These are phyloP conservation scores for Cherax quadricarinatus DNA, from an alignment of 1,140 invertebrate genomes.

Conservation along the genomic window DNA sequence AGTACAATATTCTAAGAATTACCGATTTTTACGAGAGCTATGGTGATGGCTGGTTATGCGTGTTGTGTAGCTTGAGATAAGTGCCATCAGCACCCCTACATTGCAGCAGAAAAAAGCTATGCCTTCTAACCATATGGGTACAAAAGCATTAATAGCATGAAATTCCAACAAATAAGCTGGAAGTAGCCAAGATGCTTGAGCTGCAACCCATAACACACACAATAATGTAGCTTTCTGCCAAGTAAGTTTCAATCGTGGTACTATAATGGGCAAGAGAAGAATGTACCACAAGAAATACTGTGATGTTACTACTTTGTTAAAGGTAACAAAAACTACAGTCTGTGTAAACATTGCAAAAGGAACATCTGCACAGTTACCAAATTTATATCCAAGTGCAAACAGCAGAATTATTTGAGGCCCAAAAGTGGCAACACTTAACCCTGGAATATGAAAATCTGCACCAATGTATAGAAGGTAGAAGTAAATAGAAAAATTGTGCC, in stretches of 20 bases:
- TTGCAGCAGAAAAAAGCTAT: constrained; percentile 88
- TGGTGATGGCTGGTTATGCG: constrained; percentile 19
- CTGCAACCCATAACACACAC: constrained; percentile 84
- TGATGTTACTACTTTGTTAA: constrained; percentile 97
- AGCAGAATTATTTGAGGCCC: constrained; percentile 86
- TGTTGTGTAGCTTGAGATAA: constrained; percentile 81
- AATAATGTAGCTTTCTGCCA: constrained; percentile 75
- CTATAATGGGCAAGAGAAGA: constrained; percentile 87
- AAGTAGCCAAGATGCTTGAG: constrained; percentile 91
- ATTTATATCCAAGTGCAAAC: constrained; percentile 84
- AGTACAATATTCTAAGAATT: not conserved
- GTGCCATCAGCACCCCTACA: constrained; percentile 83
- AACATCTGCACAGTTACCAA: constrained; percentile 83
- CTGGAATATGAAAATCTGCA: constrained; percentile 77
- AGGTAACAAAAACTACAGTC: constrained; percentile 93
- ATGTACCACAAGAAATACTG: constrained; percentile 99
- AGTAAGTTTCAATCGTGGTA: constrained; percentile 78
- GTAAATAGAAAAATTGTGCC: constrained; percentile 98
- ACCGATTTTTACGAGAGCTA: constrained; percentile 55
- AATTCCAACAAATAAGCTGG: constrained; percentile 96
- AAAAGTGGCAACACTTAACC: constrained; percentile 84
- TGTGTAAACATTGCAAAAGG: constrained; percentile 91
- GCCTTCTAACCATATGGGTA: constrained; percentile 87
- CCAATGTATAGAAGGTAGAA: constrained; percentile 95
- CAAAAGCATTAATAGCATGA: constrained; percentile 87